Base-by-base conservation (phyloP, 2,113 vertebrate genomes). In the Greenwoodochromis staneri region DNA sequence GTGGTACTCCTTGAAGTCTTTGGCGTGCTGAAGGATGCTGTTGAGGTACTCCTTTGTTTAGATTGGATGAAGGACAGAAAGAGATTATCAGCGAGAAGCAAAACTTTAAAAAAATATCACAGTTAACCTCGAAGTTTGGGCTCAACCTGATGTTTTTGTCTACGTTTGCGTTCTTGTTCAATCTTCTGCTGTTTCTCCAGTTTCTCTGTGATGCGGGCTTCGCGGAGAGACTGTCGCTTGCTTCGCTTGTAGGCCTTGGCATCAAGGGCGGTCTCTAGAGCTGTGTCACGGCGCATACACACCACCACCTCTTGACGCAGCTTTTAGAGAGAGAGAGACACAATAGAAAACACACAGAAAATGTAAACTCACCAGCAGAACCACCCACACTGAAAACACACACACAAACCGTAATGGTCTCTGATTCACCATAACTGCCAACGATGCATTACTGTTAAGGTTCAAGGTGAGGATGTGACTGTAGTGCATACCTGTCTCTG, bases 151-250 rank as follows among this genome's bases (percentile, higher is more conserved):
- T 99, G 99, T 90, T 99, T 99, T 96, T 99, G 99, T 1, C 99
- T 92, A 1, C 99, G 98, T 66, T 99, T 99, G 5, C 98, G 95
- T 42, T 99, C 99, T 91, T 99, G 99, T 89, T 99, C 99, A 0
- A 99, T 99, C 97, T 99, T 99, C 96, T 99, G 99, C 95, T 99
- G 99, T 81, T 99, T 99, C 95, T 99, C 98, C 93, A 99, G 97
- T 91, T 99, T 99, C 96, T 99, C 98, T 0, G 99, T 99, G 96
- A 99, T 99, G 8, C 99, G 97, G 1, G 99, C 98, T 92, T 99
- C 99, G 0, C 99, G 97, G 5, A 99, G 92, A 1, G 98, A 99
- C 95, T 99, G 99, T 1, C 99, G 95, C 89, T 99, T 99, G 96
- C 98, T 99, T 91, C 99, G 98, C 85, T 99, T 99, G 96, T 99